A percentile compares a stretch with the other conserved stretches of the same genome.
Evolutionary conservation across 1,140 invertebrate species (phyloP).

Genomic region (Drosophila nannoptera): DNA sequence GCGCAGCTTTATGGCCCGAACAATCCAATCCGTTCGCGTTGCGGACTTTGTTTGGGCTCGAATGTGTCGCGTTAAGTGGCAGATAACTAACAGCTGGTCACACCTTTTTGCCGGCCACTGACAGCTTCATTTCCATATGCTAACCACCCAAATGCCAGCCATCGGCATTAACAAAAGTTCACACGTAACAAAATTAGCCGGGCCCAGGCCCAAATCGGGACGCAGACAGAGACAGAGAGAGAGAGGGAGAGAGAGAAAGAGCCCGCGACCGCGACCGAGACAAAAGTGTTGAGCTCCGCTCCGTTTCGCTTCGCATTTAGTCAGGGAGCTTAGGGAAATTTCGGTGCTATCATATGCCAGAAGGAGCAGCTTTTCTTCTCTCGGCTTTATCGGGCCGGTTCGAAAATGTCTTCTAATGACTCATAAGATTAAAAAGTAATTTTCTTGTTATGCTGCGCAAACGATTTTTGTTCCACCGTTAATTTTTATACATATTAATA

Average conservation of each 20-base stretch:
- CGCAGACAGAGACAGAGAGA: slow-evolving; percentile 5
- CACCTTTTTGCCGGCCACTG: slow-evolving; percentile 34
- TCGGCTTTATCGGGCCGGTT: slow-evolving; percentile 43
- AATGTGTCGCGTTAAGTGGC: slow-evolving; percentile 19
- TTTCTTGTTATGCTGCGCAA: slow-evolving; percentile 69
- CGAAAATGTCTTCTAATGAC: slow-evolving; percentile 73
- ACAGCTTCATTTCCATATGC: slow-evolving; percentile 66
- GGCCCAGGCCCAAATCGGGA: slow-evolving; percentile 2
- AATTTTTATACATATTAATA: slow-evolving; percentile 75
- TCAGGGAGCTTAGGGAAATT: slow-evolving; percentile 54
- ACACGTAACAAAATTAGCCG: slow-evolving; percentile 60
- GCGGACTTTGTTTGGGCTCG: slow-evolving; percentile 13
- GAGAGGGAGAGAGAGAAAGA: too few relatives aligned
- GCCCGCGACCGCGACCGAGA: too few relatives aligned
- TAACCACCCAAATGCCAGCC: slow-evolving; percentile 23
- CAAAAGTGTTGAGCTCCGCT: slow-evolving; percentile 50
- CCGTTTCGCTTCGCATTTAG: slow-evolving; percentile 39
- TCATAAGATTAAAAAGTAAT: slow-evolving; percentile 78
- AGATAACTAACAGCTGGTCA: slow-evolving; percentile 41
- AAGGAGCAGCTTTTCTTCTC: slow-evolving; percentile 16
- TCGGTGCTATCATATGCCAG: slow-evolving; percentile 30
- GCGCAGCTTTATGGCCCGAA: slow-evolving; percentile 9
- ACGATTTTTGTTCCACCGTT: slow-evolving; percentile 59
- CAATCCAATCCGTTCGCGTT: slow-evolving; percentile 13
- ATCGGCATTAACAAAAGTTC: slow-evolving; percentile 52